Evolutionary conservation across 2,888 invertebrate genomes (phyloP).

Genomic region (Leptura quadrifasciata): DNA sequence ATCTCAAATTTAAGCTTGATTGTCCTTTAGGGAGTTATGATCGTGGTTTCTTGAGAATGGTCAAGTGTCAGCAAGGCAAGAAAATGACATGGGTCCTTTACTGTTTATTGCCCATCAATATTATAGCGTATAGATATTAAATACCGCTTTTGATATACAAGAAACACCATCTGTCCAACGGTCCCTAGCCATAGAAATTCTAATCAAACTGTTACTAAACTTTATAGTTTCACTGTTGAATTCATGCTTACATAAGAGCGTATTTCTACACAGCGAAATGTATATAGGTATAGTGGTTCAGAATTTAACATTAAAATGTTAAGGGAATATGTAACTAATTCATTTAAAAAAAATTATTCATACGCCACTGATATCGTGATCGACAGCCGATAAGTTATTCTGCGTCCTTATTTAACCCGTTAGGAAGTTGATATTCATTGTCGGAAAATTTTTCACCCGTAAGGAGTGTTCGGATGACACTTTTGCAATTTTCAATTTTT

Average conservation of each 20-base stretch:
- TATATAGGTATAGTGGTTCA: too few relatives aligned
- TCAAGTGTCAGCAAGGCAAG: background rate
- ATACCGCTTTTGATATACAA: background rate
- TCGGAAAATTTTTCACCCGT: too few relatives aligned
- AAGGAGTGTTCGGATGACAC: too few relatives aligned
- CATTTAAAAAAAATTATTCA: too few relatives aligned
- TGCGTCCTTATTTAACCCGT: too few relatives aligned
- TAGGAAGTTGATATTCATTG: too few relatives aligned
- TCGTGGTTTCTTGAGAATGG: background rate
- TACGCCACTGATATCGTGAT: too few relatives aligned
- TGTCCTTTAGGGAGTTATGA: background rate
- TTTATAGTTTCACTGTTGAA: background rate
- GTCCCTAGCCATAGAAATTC: background rate
- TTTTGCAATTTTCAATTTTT: too few relatives aligned
- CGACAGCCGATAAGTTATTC: too few relatives aligned
- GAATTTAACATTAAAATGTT: too few relatives aligned
- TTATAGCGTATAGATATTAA: too few relatives aligned
- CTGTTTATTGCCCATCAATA: background rate
- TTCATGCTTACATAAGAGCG: background rate
- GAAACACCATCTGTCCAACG: background rate
- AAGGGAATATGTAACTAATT: too few relatives aligned
- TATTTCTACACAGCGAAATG: background rate
- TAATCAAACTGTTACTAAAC: background rate
- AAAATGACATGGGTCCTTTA: background rate
- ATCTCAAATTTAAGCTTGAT: background rate